A percentile compares a stretch with the other conserved stretches of the same genome.
These are phyloP conservation scores for Tychaedon coryphoeus DNA, from an alignment of 2,113 vertebrate species.

Conservation along the genomic window DNA sequence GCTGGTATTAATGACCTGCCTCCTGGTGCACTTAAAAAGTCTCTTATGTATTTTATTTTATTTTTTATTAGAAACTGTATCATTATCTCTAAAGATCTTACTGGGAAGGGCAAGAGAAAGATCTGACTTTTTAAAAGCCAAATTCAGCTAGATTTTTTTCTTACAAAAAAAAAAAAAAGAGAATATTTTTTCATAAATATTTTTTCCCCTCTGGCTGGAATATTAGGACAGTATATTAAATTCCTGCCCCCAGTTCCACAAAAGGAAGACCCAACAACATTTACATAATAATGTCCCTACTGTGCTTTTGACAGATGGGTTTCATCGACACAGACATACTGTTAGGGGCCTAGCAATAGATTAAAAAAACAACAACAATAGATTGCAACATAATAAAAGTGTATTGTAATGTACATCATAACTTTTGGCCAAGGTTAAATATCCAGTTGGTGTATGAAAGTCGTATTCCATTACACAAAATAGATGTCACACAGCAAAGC, in stretches of 20 bases:
- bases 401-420: conserved; percentile 81
- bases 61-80: conserved; percentile 79
- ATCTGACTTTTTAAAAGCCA: conserved; percentile 57
- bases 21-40: conserved; percentile 71
- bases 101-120: conserved; percentile 36
- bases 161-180: not conserved
- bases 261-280: conserved; percentile 79
- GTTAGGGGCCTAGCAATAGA: conserved; percentile 79
- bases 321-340: conserved; percentile 81
- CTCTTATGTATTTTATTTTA: conserved; percentile 76
- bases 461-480: conserved; percentile 78
- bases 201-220: conserved; percentile 75
- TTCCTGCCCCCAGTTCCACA: conserved; percentile 60
- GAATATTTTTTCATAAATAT: conserved; percentile 65
- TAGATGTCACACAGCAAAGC: conserved; percentile 70
- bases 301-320: conserved; percentile 83
- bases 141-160: conserved; percentile 41
- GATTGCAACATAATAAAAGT: conserved; percentile 82
- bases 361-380: conserved; percentile 81
- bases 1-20: conserved; percentile 75
- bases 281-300: conserved; percentile 86
- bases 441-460: conserved; percentile 79
- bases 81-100: conserved; percentile 73
- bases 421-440: conserved; percentile 84
- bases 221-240: conserved; percentile 85